phyloP scores from a whole-genome alignment of 2,888 invertebrate genomes.

The Phortica magna region DNA sequence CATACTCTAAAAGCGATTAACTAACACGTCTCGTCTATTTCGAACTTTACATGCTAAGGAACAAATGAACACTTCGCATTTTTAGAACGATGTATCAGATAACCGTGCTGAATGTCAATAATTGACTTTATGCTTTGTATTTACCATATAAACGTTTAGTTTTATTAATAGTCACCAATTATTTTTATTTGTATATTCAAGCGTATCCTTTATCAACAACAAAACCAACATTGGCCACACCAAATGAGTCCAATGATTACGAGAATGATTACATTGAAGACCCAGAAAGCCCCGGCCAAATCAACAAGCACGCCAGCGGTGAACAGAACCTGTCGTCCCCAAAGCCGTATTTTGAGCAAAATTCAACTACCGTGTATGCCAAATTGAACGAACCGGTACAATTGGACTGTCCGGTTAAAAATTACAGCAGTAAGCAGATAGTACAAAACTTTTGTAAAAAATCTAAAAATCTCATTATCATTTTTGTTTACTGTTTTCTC shows the following conservation, averaged over 20 bases:
- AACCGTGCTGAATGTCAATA: neutral
- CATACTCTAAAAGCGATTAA: too few species aligned
- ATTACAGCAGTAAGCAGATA: neutral
- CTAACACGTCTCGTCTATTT: neutral
- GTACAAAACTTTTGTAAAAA: neutral
- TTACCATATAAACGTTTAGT: neutral
- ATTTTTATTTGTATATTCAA: neutral
- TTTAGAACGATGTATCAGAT: neutral
- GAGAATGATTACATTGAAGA: conserved; percentile 2
- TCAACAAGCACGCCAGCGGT: neutral
- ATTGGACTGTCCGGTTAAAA: conserved; percentile 17
- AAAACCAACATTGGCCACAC: neutral
- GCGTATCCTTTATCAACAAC: neutral
- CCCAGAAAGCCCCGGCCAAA: neutral
- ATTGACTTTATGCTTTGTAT: too few species aligned
- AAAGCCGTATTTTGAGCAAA: conserved; percentile 1
- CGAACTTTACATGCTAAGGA: too few species aligned
- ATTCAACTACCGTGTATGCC: neutral
- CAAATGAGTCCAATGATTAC: neutral
- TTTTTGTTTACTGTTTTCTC: neutral
- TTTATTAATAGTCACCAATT: neutral
- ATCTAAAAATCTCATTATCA: neutral
- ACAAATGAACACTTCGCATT: neutral
- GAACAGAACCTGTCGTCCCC: neutral
- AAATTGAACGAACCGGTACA: neutral